These are phyloP conservation scores for Zaprionus camerounensis DNA, from an alignment of 1,140 invertebrate species.

Conservation along the genomic window DNA sequence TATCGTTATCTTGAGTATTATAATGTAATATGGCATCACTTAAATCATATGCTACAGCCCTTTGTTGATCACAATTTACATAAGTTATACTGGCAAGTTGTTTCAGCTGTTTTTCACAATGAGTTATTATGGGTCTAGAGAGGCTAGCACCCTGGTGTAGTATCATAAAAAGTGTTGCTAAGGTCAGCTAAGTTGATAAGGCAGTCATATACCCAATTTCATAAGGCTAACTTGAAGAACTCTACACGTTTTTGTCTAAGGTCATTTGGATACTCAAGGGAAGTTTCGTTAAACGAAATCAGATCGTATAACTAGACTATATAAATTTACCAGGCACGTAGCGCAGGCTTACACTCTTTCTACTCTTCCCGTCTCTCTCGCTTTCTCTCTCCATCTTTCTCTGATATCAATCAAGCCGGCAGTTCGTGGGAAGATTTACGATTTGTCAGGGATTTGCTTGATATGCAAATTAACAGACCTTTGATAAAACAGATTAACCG, in stretches of 20 bases:
- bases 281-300: not conserved
- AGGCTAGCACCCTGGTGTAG: not conserved
- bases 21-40: not conserved
- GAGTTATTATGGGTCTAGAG: not conserved
- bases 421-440: conserved; percentile 24
- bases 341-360: not conserved
- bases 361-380: not conserved
- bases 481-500: conserved; percentile 20
- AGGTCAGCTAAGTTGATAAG: conserved; percentile 1
- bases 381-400: conserved; percentile 8
- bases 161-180: not conserved
- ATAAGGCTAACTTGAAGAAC: not conserved
- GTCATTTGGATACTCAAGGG: not conserved
- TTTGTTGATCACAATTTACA: not conserved
- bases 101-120: not conserved
- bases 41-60: not conserved
- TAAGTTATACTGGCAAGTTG: not conserved
- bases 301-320: not conserved
- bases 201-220: not conserved
- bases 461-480: conserved; percentile 39
- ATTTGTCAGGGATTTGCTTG: conserved; percentile 19
- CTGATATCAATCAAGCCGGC: not conserved
- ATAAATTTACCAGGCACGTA: not conserved
- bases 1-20: not conserved
- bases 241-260: not conserved